phyloP scores from a whole-genome alignment of 2,888 invertebrate genomes.

The Deilephila porcellus region DNA sequence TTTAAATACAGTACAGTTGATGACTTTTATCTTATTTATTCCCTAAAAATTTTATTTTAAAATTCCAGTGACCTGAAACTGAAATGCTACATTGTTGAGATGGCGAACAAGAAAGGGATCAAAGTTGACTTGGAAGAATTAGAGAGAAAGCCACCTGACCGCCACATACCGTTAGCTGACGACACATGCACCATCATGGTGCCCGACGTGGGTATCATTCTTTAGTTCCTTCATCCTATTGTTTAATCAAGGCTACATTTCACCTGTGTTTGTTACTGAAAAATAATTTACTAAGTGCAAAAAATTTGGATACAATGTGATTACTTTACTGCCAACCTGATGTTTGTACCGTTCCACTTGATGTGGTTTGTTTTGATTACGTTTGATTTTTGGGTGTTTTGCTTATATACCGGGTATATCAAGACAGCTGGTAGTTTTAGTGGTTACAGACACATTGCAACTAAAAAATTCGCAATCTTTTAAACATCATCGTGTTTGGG shows the following conservation, averaged over 20 bases:
- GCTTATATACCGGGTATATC: too few species aligned
- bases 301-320: neutral
- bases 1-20: too few species aligned
- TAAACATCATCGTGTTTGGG: too few species aligned
- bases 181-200: conserved; percentile 71
- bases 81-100: conserved; percentile 58
- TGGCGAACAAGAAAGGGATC: conserved; percentile 62
- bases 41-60: neutral
- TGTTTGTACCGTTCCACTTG: neutral
- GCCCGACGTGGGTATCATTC: conserved; percentile 65
- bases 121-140: conserved; percentile 61
- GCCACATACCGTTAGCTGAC: conserved; percentile 51
- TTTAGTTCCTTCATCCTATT: conserved; percentile 47
- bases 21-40: too few species aligned
- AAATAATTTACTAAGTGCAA: neutral
- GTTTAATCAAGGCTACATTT: neutral
- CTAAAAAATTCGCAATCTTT: too few species aligned
- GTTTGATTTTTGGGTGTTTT: too few species aligned
- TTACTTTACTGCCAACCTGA: neutral
- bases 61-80: conserved; percentile 69
- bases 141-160: conserved; percentile 44
- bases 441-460: too few species aligned
- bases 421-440: too few species aligned
- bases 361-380: neutral
- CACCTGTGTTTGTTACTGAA: neutral